phyloP scores from a whole-genome alignment of 2,113 vertebrate species.

The Pycnonotus jocosus region DNA sequence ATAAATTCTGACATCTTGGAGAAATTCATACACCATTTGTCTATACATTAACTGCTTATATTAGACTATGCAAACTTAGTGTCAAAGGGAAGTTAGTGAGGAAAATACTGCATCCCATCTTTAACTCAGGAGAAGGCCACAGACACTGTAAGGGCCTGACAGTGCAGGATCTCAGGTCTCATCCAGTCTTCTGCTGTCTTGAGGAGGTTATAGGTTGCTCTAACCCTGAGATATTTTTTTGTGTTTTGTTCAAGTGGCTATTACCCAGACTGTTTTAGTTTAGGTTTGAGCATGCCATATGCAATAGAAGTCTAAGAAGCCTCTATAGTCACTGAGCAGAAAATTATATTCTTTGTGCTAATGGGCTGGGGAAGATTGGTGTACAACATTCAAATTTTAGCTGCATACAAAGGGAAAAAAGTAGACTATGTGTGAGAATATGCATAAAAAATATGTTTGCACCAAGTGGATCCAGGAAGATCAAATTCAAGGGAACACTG shows the following conservation, averaged over 20 bases:
- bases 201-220: background rate
- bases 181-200: background rate
- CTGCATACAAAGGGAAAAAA: background rate
- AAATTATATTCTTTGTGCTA: background rate
- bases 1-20: background rate
- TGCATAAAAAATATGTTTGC: background rate
- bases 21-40: background rate
- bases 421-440: background rate
- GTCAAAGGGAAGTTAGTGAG: background rate
- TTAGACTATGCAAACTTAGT: background rate
- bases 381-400: background rate
- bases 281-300: background rate
- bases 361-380: accelerated
- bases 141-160: accelerated
- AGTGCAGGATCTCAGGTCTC: background rate
- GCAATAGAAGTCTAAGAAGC: background rate
- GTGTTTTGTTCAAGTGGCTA: background rate
- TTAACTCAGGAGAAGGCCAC: background rate
- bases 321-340: background rate
- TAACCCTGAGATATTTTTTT: background rate
- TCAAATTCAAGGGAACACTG: background rate
- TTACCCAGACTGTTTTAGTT: background rate
- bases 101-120: background rate
- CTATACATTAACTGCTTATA: background rate
- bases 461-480: background rate